Percentiles rank a stretch among this genome's conserved stretches.
These are phyloP conservation scores for Bradypus variegatus DNA, from an alignment of 2,797 vertebrate genomes.

Conservation along the genomic window DNA sequence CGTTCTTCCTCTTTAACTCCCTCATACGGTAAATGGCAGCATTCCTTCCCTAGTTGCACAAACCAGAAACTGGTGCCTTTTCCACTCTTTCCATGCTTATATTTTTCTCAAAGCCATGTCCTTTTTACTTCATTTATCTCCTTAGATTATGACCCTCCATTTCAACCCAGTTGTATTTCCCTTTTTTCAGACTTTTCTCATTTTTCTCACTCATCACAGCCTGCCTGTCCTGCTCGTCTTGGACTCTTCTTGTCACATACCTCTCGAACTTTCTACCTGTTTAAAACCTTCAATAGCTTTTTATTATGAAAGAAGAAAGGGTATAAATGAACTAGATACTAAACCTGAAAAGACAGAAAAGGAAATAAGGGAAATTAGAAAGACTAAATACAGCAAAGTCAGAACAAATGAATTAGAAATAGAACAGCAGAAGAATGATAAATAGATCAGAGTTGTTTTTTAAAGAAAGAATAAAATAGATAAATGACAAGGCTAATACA, in stretches of 20 bases:
- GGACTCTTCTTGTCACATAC: background rate
- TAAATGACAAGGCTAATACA: background rate
- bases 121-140: background rate
- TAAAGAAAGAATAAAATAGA: background rate
- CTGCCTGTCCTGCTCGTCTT: background rate
- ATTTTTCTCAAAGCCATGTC: background rate
- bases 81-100: background rate
- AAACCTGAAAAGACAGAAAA: background rate
- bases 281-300: background rate
- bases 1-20: background rate
- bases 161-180: background rate
- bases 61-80: background rate
- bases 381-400: background rate
- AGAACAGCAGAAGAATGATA: background rate
- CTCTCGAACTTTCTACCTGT: background rate
- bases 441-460: background rate
- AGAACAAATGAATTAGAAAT: background rate
- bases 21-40: rapidly evolving
- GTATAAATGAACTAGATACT: background rate
- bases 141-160: background rate
- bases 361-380: background rate
- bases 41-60: background rate
- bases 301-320: background rate
- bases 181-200: background rate
- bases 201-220: background rate